Base-by-base conservation (phyloP, 2,888 invertebrate species). In the Coenonympha glycerion region DNA sequence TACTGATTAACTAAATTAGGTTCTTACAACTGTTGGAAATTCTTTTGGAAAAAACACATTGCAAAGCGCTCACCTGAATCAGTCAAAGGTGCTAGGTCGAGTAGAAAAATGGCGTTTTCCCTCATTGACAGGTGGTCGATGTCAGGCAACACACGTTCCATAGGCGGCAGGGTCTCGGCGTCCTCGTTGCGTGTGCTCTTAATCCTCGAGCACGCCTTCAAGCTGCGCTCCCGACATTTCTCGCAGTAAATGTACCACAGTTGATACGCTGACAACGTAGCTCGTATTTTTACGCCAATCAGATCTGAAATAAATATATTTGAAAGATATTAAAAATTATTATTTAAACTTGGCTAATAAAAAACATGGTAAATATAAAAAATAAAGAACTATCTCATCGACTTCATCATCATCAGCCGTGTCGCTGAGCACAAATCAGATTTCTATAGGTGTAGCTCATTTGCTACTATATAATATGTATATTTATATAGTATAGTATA, bases 161-260 rank as follows among this genome's bases (percentile, higher is more conserved):
- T 54, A n/a, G 6, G 30, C 6, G 40, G 39, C 6, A 5, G 26
- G 8, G 36, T 53, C 19, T 78, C 82, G 0, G 69, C 60, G 0
- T 70, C 57, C 2, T 66, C 60, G 48, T 73, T 78, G 0, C 69
- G 61, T 49, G 71, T 73, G 65, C 76, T 70, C 62, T 81, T 64
- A 15, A 47, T 31, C n/a, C 51, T 39, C 89, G 82, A 73, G 89
- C 64, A 60, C 1, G 67, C 63, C 39, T 78, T 80, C 13, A 84
- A 57, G 1, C 73, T 93, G 65, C 93, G 94, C 46, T 95, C 95
- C 6, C 96, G 92, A 71, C 99, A 99, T 36, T 89, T 88, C 69
- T 97, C 96, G 80, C 99, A 99, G 72, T 96, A 92, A 21, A 98
- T 89, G 76, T 98, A 98, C 95, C 97, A 97, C 11, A 95, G 92